Evolutionary conservation across 2,888 invertebrate species (phyloP).

Genomic region (Drosophila greeni): DNA sequence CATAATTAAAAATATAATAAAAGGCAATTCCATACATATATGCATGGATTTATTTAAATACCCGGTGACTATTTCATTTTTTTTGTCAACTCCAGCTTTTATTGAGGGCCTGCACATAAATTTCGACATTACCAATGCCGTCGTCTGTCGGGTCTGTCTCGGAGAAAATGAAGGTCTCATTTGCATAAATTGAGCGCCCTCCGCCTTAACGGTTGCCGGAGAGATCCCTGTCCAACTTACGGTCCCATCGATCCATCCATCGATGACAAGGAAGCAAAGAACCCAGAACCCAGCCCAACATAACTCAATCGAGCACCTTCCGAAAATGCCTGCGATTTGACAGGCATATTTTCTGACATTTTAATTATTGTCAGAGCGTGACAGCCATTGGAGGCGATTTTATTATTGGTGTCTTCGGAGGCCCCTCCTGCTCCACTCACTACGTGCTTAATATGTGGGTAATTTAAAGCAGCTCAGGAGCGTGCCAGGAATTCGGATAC

Average conservation of each 20-base stretch:
- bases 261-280: slow-evolving; percentile 17
- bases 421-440: slow-evolving; percentile 8
- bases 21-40: slow-evolving; percentile 39
- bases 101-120: slow-evolving; percentile 54
- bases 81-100: slow-evolving; percentile 40
- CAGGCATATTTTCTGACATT: slow-evolving; percentile 67
- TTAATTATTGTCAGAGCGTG: slow-evolving; percentile 71
- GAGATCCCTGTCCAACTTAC: slow-evolving; percentile 1
- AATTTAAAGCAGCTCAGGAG: slow-evolving; percentile 74
- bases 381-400: slow-evolving; percentile 33
- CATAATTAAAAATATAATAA: slow-evolving; percentile 63
- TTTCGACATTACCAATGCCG: slow-evolving; percentile 50
- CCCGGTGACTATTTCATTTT: slow-evolving; percentile 21
- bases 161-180: slow-evolving; percentile 63
- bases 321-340: slow-evolving; percentile 51
- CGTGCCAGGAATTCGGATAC: slow-evolving; percentile 58
- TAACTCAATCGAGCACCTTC: slow-evolving; percentile 64
- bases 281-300: slow-evolving; percentile 23
- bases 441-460: slow-evolving; percentile 64
- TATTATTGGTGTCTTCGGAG: slow-evolving; percentile 27
- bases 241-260: slow-evolving; percentile 18
- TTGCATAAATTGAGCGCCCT: slow-evolving; percentile 56
- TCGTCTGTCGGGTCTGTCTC: slow-evolving; percentile 28
- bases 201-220: slow-evolving; percentile 33
- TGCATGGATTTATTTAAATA: slow-evolving; percentile 45